Conservation (phyloP, 2,113 vertebrate species). For the Odobenus rosmarus region DNA sequence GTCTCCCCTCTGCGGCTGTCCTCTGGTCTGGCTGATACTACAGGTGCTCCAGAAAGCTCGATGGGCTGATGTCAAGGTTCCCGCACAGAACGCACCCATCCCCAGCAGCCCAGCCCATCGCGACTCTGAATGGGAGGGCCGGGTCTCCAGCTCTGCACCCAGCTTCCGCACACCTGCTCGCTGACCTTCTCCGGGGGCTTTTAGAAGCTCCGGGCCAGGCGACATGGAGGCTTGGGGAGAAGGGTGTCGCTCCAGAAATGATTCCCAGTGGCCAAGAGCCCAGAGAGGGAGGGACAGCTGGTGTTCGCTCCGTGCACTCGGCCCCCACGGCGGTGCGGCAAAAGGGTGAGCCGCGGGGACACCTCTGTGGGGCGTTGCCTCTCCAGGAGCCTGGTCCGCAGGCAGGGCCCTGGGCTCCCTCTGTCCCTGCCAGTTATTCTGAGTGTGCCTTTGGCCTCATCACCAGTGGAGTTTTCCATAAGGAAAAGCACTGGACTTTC, state of each 20-base stretch:
- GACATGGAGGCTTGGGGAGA: accelerated
- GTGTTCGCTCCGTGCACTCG: not conserved
- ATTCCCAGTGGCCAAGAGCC: not conserved
- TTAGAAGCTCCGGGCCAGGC: not conserved
- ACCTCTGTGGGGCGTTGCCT: not conserved
- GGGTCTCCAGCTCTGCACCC: not conserved
- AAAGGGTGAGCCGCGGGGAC: slow-evolving; percentile 61
- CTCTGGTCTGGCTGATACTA: accelerated
- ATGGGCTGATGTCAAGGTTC: not conserved
- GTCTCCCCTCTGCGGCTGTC: accelerated
- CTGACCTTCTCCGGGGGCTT: not conserved
- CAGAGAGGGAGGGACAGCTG: not conserved
- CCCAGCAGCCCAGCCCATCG: not conserved
- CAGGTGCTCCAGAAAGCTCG: not conserved
- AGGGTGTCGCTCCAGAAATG: not conserved
- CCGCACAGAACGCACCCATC: accelerated
- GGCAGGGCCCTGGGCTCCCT: slow-evolving; percentile 22
- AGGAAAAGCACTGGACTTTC: slow-evolving; percentile 42
- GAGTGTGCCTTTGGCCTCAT: slow-evolving; percentile 71
- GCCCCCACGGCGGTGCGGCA: not conserved
- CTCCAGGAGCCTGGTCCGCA: not conserved
- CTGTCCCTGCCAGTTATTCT: slow-evolving; percentile 55
- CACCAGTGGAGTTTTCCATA: slow-evolving; percentile 78
- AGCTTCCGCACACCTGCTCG: too few species aligned
- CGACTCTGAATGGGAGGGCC: accelerated